Base-by-base conservation (phyloP, 2,113 vertebrate species). In the Nipponia nippon region DNA sequence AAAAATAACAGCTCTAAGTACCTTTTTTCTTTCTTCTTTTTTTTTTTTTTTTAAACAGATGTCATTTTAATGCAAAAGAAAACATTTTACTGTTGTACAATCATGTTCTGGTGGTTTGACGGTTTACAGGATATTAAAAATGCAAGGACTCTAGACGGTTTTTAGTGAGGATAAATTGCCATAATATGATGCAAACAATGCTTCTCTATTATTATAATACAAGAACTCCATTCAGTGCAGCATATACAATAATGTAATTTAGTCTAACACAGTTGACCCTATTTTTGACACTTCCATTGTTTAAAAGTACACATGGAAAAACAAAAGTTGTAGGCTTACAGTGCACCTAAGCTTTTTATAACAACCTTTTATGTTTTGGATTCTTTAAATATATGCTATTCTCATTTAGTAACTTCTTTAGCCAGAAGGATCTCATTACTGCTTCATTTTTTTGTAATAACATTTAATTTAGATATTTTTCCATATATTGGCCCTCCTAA, bases 381-480 rank as follows among this genome's bases (percentile, higher is more conserved):
- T 97, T 98, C 98, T 98, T 98, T 97, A 98, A 98, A 97, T 98
- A 98, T 99, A 99, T 97, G 93, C 98, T 98, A 98, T 97, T 98
- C 98, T 98, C 98, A 98, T 99, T 98, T 99, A 98, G 98, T 99
- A 96, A 98, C 98, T 98, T 98, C 98, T 98, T 98, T 99, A 99
- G 98, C 98, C 98, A 97, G 97, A 98, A 98, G 97, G 98, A 98
- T 98, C 98, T 98, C 99, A 98, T 99, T 98, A 99, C 97, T 98
- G 98, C 98, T 98, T 99, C 98, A 98, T 98, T 98, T 99, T 99
- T 99, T 99, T 99, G 98, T 98, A 99, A 99, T 98, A 98, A 98
- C 97, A 95, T 99, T 99, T 99, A 99, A 98, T 98, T 99, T 99
- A 99, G 99, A 97, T 98, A 98, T 98, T 98, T 97, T 98, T 98